Conservation (phyloP, 1,140 invertebrate genomes). For the Charaxes varanes region DNA sequence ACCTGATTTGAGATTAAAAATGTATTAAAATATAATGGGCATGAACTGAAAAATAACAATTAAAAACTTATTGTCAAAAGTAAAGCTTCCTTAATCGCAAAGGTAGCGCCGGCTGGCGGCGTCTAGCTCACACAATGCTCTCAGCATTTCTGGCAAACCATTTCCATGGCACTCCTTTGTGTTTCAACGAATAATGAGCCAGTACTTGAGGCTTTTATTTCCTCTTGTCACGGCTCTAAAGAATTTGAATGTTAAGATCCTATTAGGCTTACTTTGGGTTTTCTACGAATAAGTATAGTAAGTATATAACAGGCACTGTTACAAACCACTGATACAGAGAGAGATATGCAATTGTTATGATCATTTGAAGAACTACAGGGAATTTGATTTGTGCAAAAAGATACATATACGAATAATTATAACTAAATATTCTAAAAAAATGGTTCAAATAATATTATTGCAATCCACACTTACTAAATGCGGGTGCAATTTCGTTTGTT, state of each 20-base stretch:
- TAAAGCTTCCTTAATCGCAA: conserved; percentile 19
- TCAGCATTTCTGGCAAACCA: conserved; percentile 24
- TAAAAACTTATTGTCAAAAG: too few species aligned
- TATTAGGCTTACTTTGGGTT: conserved; percentile 35
- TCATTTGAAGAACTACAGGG: too few species aligned
- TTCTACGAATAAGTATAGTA: conserved; percentile 26
- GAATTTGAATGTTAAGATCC: conserved; percentile 39
- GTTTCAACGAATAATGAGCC: conserved; percentile 48
- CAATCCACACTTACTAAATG: too few species aligned
- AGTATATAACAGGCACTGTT: not conserved
- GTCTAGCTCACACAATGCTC: conserved; percentile 43
- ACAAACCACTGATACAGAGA: too few species aligned
- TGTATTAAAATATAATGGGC: too few species aligned
- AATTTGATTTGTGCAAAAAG: too few species aligned
- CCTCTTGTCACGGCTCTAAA: conserved; percentile 33
- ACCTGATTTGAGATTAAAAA: too few species aligned
- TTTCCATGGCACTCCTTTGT: conserved; percentile 41
- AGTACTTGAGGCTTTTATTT: conserved; percentile 50
- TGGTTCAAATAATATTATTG: too few species aligned
- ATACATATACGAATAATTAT: too few species aligned
- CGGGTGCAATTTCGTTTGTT: too few species aligned
- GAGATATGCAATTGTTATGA: not conserved
- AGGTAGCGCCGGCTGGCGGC: conserved; percentile 56
- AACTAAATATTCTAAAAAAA: too few species aligned
- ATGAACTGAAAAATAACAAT: too few species aligned